Evolutionary conservation across 2,888 invertebrate genomes (phyloP), one percentile per base, ranked within the genome.

Genomic region (Hydraecia micacea): DNA sequence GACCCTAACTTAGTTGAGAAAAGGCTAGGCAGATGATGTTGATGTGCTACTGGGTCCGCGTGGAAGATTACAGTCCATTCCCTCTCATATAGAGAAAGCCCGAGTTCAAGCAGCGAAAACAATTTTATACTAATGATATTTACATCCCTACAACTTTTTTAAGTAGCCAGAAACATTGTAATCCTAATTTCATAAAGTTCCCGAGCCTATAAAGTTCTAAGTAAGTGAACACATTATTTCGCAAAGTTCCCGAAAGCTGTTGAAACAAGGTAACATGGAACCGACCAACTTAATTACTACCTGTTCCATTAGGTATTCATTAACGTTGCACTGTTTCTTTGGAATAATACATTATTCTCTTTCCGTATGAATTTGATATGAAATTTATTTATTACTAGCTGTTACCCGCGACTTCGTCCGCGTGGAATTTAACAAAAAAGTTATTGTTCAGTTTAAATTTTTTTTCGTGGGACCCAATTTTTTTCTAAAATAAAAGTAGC

Each of bases 261-360:
- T 74, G 66, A 28, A 60, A 60, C n/a, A 52, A n/a, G 7, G n/a
- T 6, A 39, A 25, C 32, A 28, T 52, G 25, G 63, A 72, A 18
- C n/a, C 3, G 65, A 25, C 32, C 1, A 25, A 55, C 55, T 25
- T 52, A 28, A 69, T 36, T 60, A 60, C 13, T 60, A 60, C 42
- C 32, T 60, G 52, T 36, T 18, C 46, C 52, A 80, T 67, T 36
- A 74, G 18, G 15, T 67, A 62, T 79, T 79, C 79, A 80, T 79
- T 80, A 79, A 60, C 46, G 9, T 73, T 42, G 32, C 18, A 80
- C 13, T 32, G 25, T 73, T 32, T 15, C 58, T 67, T 25, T n/a
- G 9, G 66, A 80, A 79, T 74, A 46, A 74, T 60, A 67, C 6
- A 74, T 74, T 52, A 36, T 46, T 67, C 18, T 46, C 25, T 42